Percentiles rank a stretch among this genome's conserved stretches.
These are phyloP conservation scores for Orchestia grillus DNA, from an alignment of 1,140 invertebrate species.

Conservation along the genomic window DNA sequence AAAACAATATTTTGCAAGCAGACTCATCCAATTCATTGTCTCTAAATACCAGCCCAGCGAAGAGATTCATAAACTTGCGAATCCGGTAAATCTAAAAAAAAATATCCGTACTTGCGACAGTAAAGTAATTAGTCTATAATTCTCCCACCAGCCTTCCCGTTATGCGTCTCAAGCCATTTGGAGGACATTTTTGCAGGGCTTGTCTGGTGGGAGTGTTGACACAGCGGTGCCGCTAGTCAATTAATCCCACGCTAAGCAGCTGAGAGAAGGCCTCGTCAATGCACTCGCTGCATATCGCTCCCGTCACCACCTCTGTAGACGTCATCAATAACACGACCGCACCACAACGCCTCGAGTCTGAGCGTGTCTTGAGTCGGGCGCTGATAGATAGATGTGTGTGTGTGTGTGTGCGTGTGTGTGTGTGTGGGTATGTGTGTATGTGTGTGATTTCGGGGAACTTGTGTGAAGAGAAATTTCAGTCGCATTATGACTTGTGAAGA, in stretches of 20 bases:
- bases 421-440: no score
- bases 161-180: background rate
- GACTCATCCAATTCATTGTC: no score
- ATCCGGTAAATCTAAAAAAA: no score
- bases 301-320: background rate
- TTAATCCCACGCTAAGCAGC: constrained; percentile 42
- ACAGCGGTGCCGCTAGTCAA: background rate
- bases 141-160: background rate
- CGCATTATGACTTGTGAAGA: no score
- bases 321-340: background rate
- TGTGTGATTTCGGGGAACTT: background rate
- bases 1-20: no score
- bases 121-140: background rate
- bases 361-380: background rate
- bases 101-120: background rate
- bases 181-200: constrained; percentile 27
- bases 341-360: background rate
- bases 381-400: no score
- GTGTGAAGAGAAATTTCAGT: no score
- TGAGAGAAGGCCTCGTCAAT: background rate
- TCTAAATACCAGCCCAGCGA: no score
- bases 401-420: no score
- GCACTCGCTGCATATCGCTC: constrained; percentile 19
- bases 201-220: background rate
- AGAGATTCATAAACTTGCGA: no score